phyloP scores from a whole-genome alignment of 2,113 vertebrate genomes.

The Sinocyclocheilus maitianheensis region DNA sequence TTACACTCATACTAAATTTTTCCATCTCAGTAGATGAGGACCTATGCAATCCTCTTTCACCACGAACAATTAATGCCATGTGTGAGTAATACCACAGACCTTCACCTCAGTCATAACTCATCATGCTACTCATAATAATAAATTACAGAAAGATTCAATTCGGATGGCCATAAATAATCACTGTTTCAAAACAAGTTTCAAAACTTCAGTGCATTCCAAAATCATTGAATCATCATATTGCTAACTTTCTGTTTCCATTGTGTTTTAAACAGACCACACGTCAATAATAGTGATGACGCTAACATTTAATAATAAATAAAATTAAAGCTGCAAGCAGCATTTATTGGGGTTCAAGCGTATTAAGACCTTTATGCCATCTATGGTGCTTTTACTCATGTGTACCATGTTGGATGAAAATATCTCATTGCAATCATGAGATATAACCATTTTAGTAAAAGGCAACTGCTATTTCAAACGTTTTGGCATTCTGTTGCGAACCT shows the following conservation, averaged over 20 bases:
- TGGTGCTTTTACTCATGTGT: too few species aligned
- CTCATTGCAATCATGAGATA: too few species aligned
- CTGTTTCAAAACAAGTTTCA: slow-evolving; percentile 20
- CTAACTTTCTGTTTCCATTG: background rate
- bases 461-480: too few species aligned
- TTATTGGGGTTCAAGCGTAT: too few species aligned
- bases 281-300: background rate
- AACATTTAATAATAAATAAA: background rate
- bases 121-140: slow-evolving; percentile 8
- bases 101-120: slow-evolving; percentile 25
- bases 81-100: slow-evolving; percentile 9
- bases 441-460: too few species aligned
- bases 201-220: slow-evolving; percentile 24
- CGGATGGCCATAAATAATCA: background rate
- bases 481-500: too few species aligned
- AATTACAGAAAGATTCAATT: background rate
- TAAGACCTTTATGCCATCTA: too few species aligned
- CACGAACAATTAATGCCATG: slow-evolving; percentile 1
- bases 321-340: background rate
- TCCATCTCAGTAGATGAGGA: background rate
- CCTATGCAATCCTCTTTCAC: slow-evolving; percentile 16
- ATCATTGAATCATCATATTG: background rate
- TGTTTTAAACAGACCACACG: slow-evolving; percentile 1
- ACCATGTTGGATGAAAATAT: too few species aligned
- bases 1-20: background rate